Base-by-base conservation (phyloP, 2,113 vertebrate genomes). In the Meriones unguiculatus region DNA sequence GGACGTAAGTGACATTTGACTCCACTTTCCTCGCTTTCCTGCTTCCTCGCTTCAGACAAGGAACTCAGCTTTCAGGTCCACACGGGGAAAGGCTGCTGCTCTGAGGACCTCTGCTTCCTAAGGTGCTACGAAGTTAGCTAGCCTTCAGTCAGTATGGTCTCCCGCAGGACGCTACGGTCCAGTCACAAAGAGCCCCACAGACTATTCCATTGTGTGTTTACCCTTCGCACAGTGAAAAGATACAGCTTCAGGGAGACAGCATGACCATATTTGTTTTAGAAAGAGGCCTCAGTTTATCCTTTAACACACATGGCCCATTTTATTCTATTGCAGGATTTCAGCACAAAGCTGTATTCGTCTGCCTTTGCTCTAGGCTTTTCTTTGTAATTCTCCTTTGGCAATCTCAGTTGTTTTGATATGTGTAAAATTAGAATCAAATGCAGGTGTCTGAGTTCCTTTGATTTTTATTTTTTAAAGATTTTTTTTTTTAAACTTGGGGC, bases 341-440 rank as follows among this genome's bases (percentile, higher is more conserved):
- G 94, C 0, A 28, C 94, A 97, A 69, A 84, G 97, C 96, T 97
- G 97, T 94, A 84, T 96, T 98, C 93, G 80, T 94, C 93, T 18
- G 8, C 72, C 97, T 97, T 98, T 95, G 92, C 97, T 97, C 98
- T 98, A 30, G 73, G 95, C 84, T 97, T 89, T 97, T 94, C 95
- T 97, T 90, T 97, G 96, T 97, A 93, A 93, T 94, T 95, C 93
- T 96, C 59, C 17, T 97, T 97, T 97, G 98, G 89, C 96, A 97
- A n/a, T 92, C 94, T 86, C 50, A 13, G 59, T 87, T 91, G 72
- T 92, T 98, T 94, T 92, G 76, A 98, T 92, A 94, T 96, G 67
- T 85, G 41, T 70, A 35, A 87, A 96, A 91, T 97, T 69, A 85
- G 95, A 95, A 94, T 97, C 87, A 97, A 94, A 91, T 65, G 62